These are phyloP conservation scores for Philereme transversata DNA, from an alignment of 2,888 invertebrate species.

Conservation along the genomic window DNA sequence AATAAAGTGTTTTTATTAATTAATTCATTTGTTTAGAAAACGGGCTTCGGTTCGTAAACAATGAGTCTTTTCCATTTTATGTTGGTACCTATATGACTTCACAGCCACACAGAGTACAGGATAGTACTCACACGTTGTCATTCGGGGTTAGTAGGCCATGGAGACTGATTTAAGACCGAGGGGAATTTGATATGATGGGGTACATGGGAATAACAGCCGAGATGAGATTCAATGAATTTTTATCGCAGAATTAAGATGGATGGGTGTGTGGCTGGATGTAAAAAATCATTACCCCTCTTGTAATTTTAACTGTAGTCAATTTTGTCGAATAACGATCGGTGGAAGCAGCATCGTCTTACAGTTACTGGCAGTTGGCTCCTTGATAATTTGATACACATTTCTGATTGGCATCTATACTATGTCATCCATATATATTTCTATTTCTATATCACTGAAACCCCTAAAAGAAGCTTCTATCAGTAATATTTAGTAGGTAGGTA, in stretches of 20 bases:
- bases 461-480: too few species aligned
- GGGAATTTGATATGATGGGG: conserved; percentile 38
- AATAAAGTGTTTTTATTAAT: too few species aligned
- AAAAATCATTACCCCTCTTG: neutral
- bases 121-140: conserved; percentile 15
- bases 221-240: conserved; percentile 32
- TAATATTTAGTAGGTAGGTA: too few species aligned
- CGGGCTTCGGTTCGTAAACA: conserved; percentile 12
- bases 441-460: too few species aligned
- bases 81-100: conserved; percentile 7
- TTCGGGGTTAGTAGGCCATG: conserved; percentile 31
- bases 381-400: too few species aligned
- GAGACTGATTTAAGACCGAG: conserved; percentile 28
- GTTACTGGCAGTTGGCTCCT: too few species aligned
- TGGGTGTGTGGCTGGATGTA: neutral
- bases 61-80: conserved; percentile 6
- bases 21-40: too few species aligned
- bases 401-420: too few species aligned
- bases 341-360: too few species aligned
- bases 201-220: conserved; percentile 31
- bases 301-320: too few species aligned
- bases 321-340: too few species aligned
- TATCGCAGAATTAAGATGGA: conserved; percentile 27
- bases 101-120: conserved; percentile 20
- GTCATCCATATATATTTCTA: too few species aligned